A percentile compares a stretch with the other conserved stretches of the same genome.
phyloP scores from a whole-genome alignment of 1,140 invertebrate genomes.

The Heliconius eleuchia region DNA sequence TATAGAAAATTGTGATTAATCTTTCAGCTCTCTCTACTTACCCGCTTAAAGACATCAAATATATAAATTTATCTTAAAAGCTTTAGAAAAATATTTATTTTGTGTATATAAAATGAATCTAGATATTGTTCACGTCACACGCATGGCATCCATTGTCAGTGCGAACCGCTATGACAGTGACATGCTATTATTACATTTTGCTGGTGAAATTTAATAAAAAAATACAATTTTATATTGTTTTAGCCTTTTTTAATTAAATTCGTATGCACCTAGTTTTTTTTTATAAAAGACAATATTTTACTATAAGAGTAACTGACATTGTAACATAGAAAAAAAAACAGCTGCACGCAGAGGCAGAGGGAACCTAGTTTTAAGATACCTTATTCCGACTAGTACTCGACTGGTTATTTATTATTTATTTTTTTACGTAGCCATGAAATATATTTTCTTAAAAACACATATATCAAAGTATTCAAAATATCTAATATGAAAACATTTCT shows the following conservation, averaged over 20 bases:
- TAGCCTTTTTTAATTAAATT: not conserved
- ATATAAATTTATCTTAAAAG: not conserved
- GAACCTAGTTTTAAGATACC: too few species aligned
- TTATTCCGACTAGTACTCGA: too few species aligned
- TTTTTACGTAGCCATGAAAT: too few species aligned
- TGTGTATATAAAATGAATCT: not conserved
- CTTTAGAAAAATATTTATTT: not conserved
- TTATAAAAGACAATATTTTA: not conserved
- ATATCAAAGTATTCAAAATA: too few species aligned
- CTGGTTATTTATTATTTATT: too few species aligned
- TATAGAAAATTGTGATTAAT: too few species aligned
- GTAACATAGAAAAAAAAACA: not conserved
- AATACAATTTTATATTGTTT: not conserved
- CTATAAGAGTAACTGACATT: not conserved
- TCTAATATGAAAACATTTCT: too few species aligned
- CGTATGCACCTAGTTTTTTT: not conserved
- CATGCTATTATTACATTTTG: conserved; percentile 10
- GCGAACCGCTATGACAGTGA: not conserved
- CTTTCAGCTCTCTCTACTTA: too few species aligned
- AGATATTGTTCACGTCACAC: conserved; percentile 9
- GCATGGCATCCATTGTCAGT: conserved; percentile 17
- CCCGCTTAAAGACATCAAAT: not conserved
- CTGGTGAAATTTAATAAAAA: not conserved
- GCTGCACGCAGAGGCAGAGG: too few species aligned
- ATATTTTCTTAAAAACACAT: too few species aligned